Evolutionary conservation across 1,140 invertebrate genomes (phyloP), one percentile per base, ranked within the genome.

Genomic region (Drosophila trapezifrons): DNA sequence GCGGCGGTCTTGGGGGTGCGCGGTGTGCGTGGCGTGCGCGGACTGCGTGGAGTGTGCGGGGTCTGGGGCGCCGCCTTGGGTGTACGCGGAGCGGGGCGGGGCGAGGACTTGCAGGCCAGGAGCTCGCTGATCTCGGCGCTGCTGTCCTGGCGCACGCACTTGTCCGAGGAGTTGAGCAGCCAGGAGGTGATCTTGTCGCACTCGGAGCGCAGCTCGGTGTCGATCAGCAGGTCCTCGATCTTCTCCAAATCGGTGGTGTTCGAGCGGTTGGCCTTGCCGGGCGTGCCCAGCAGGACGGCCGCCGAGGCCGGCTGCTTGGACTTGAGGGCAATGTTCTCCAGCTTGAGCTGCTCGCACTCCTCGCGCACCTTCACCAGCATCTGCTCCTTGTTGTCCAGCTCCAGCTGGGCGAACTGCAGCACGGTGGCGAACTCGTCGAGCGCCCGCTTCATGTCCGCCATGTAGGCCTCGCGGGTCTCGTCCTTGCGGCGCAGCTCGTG

Each of bases 371-470:
- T 90, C 1, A 80, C 51, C 57, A 92, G 54, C 55, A 78, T 71
- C 66, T 91, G 91, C 55, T 92, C 91, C 73, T 92, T 92, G 79
- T 85, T 87, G 74, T 92, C 91, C 47, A 92, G 62, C 67, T 92
- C 91, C 20, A 91, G 46, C 55, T 91, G 82, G 43, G 91, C 91
- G 43, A 92, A 90, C 74, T 92, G 90, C 75, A 92, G 67, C 10
- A 91, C 90, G 0, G 78, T 92, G 29, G 90, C 90, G 49, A 92
- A 92, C 69, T 92, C 91, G 55, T 92, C 91, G 7, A 92, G 70
- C 2, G 90, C 85, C 76, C 91, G 87, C 75, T 91, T 92, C 91
- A 92, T 91, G 55, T 92, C 91, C 20, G 73, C 80, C 90, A 92
- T 92, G 51, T 92, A 92, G 4, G 82, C 71, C 42, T 92, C 91